These are phyloP conservation scores for Operophtera brumata DNA, from an alignment of 2,888 invertebrate species.

Conservation along the genomic window DNA sequence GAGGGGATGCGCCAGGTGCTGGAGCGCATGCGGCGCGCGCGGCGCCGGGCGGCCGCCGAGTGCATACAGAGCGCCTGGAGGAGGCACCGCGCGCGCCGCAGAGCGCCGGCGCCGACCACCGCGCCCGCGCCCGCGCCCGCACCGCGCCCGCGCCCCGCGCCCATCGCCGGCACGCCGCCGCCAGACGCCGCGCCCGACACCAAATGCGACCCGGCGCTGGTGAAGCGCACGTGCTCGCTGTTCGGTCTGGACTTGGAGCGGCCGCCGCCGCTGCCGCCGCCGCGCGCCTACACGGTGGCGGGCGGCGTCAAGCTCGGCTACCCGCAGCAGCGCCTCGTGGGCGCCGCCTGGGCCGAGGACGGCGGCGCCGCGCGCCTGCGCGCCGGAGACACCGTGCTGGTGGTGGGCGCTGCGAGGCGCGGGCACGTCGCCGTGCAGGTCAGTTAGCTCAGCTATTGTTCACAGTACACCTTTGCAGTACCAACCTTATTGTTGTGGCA, in stretches of 20 bases:
- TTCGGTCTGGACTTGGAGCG: constrained; percentile 95
- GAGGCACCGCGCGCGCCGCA: constrained; percentile 86
- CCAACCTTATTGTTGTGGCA: no score
- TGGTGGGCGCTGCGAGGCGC: constrained; percentile 92
- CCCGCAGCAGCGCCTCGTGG: constrained; percentile 95
- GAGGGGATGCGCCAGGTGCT: constrained; percentile 93
- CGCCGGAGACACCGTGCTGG: constrained; percentile 93
- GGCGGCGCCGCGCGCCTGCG: constrained; percentile 70
- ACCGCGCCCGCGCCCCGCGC: constrained; percentile 91
- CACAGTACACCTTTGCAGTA: no score
- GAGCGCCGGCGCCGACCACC: constrained; percentile 25
- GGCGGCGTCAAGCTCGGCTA: constrained; percentile 95
- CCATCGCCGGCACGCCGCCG: constrained; percentile 94
- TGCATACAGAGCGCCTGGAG: constrained; percentile 81
- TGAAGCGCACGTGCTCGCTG: constrained; percentile 93
- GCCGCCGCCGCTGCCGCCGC: constrained; percentile 95
- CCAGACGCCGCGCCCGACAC: constrained; percentile 90
- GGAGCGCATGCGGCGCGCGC: constrained; percentile 13
- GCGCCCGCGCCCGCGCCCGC: constrained; percentile 45
- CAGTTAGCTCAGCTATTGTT: no score
- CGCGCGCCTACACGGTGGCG: constrained; percentile 93
- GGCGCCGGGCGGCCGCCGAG: constrained; percentile 16
- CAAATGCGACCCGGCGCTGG: constrained; percentile 93
- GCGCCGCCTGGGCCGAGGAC: constrained; percentile 88
- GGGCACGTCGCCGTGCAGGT: constrained; percentile 93